A percentile compares a stretch with the other conserved stretches of the same genome.
Evolutionary conservation across 2,113 vertebrate genomes (phyloP).

Genomic region (human (Homo sapiens)): GRCh38 chr19:13928001-13928500

Average conservation of each 20-base stretch:
- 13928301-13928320: background rate
- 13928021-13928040: conserved; percentile 45
- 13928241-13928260: background rate
- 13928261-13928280: background rate
- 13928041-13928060: background rate
- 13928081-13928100: background rate
- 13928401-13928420: background rate
- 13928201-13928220: background rate
- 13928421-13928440: background rate
- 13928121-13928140: conserved; percentile 70
- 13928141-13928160: conserved; percentile 51
- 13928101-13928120: background rate
- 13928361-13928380: conserved; percentile 31
- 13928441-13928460: background rate
- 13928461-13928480: background rate
- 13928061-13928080: background rate
- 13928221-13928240: background rate
- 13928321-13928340: background rate
- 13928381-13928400: background rate
- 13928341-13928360: background rate
- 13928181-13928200: conserved; percentile 61
- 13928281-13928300: background rate
- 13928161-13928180: conserved; percentile 36
- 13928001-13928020: conserved; percentile 83
- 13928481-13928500: background rate